Evolutionary conservation across 2,888 invertebrate genomes (phyloP).

Genomic region (Hydriomena furcata): DNA sequence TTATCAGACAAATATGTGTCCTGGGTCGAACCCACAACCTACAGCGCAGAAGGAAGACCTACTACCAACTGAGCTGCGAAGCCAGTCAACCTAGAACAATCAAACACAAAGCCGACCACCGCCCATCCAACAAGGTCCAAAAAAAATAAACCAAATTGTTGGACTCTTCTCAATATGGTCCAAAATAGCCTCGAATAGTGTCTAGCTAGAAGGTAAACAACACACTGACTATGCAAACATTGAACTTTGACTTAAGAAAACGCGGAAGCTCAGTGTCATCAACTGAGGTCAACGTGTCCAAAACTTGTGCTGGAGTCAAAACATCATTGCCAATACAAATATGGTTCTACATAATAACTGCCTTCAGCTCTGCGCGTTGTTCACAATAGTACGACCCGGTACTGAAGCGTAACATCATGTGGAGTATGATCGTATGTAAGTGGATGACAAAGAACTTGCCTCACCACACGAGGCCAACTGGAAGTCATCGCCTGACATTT

Average conservation of each 20-base stretch:
- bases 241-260: constrained; percentile 21
- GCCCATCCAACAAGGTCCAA: too few relatives aligned
- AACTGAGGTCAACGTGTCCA: constrained; percentile 18
- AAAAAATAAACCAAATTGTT: neutral
- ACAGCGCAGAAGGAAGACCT: too few relatives aligned
- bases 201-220: constrained; percentile 18
- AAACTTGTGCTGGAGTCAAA: constrained; percentile 21
- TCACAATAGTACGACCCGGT: neutral
- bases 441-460: constrained; percentile 33
- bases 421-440: neutral
- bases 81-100: too few relatives aligned
- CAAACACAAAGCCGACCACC: too few relatives aligned
- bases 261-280: constrained; percentile 21
- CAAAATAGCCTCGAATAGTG: constrained; percentile 5
- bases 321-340: constrained; percentile 5
- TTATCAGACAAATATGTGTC: too few relatives aligned
- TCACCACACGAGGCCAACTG: constrained; percentile 39
- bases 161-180: neutral
- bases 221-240: constrained; percentile 26
- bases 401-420: neutral
- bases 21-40: too few relatives aligned
- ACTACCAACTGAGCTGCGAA: too few relatives aligned
- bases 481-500: constrained; percentile 23
- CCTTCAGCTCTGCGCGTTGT: neutral
- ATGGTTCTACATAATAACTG: neutral